Conservation (phyloP, 2,797 vertebrate species). For the Brachyrhaphis roseni region DNA sequence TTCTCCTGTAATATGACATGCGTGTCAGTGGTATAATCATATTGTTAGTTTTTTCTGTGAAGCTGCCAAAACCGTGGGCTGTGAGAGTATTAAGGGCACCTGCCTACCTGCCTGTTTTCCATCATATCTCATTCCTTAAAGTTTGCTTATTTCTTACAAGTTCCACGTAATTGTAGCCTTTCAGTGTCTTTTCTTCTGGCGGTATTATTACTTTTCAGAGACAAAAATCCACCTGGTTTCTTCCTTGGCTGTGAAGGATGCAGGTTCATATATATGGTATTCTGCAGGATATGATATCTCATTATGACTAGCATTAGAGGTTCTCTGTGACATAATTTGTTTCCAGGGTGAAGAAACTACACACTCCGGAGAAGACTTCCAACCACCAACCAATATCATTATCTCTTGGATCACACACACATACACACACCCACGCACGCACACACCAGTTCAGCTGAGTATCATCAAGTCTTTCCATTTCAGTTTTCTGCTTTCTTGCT, state of each 20-base stretch:
- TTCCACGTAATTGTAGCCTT: slow-evolving; percentile 24
- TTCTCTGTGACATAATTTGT: slow-evolving; percentile 54
- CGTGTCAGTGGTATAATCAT: slow-evolving; percentile 3
- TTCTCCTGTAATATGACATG: not conserved
- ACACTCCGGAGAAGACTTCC: slow-evolving; percentile 36
- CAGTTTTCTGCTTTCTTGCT: slow-evolving; percentile 24
- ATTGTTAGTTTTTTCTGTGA: slow-evolving; percentile 12
- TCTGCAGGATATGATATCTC: slow-evolving; percentile 47
- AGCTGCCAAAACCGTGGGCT: slow-evolving; percentile 2
- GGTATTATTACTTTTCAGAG: slow-evolving; percentile 51
- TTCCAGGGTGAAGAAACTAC: slow-evolving; percentile 56
- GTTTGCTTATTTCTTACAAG: slow-evolving; percentile 14
- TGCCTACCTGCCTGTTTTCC: not conserved
- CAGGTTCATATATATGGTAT: slow-evolving; percentile 48
- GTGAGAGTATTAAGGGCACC: not conserved
- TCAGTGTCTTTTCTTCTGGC: slow-evolving; percentile 18
- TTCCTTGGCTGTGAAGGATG: slow-evolving; percentile 23
- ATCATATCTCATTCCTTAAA: not conserved
- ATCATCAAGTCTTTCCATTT: slow-evolving; percentile 44
- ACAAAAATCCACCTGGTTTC: slow-evolving; percentile 49
- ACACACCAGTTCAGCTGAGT: slow-evolving; percentile 32
- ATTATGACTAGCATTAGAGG: slow-evolving; percentile 69
- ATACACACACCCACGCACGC: not conserved
- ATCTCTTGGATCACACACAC: slow-evolving; percentile 53
- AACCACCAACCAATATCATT: slow-evolving; percentile 42